Conservation (phyloP, 2,888 invertebrate genomes). For the Drosophila longiperda region DNA sequence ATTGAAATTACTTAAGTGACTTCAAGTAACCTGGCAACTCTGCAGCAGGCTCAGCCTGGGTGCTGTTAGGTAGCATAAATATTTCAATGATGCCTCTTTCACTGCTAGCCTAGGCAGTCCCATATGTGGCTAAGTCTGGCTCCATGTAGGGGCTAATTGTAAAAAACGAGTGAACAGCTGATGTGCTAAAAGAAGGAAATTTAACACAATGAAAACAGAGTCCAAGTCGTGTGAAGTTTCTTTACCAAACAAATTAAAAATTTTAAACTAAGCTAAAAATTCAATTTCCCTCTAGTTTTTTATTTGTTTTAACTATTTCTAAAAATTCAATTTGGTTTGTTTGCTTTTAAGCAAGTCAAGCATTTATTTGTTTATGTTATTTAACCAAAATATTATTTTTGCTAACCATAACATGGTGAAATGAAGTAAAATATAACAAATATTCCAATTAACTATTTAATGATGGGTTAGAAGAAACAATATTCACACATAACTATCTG, state of each 20-base stretch:
- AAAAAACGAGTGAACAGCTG: neutral
- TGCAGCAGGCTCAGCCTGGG: conserved; percentile 1
- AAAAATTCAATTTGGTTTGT: neutral
- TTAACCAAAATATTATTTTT: neutral
- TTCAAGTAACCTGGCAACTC: conserved; percentile 27
- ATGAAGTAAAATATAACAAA: neutral
- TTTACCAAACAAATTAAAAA: neutral
- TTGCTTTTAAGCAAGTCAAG: neutral
- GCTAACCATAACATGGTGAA: neutral
- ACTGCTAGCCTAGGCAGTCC: neutral
- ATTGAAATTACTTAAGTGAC: conserved; percentile 64
- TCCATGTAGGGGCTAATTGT: conserved; percentile 11
- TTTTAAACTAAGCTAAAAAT: neutral
- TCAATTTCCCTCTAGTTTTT: neutral
- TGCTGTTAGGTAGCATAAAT: conserved; percentile 12
- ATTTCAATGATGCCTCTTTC: conserved; percentile 33
- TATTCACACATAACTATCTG: neutral
- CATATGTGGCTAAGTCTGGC: conserved; percentile 1
- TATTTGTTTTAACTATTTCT: neutral
- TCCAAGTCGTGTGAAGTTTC: neutral
- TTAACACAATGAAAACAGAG: too few relatives aligned
- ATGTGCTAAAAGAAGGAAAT: too few relatives aligned
- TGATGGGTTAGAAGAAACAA: neutral
- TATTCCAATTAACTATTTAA: neutral
- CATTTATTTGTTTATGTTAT: neutral